phyloP scores from a whole-genome alignment of 2,113 vertebrate species.

The Tamias sibiricus region DNA sequence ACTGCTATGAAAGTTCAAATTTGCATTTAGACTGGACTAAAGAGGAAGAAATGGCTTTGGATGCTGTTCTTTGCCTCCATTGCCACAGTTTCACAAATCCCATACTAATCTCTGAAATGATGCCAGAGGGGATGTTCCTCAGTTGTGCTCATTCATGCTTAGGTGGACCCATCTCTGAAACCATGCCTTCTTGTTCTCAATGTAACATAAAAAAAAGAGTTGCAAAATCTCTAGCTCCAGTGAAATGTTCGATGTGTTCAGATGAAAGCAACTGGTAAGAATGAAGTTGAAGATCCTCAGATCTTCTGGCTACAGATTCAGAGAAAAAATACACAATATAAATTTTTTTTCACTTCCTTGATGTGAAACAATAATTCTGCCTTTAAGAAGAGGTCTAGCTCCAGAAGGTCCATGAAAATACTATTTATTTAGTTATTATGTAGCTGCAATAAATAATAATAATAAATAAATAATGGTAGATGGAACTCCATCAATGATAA shows the following conservation, averaged over 20 bases:
- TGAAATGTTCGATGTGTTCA: conserved; percentile 65
- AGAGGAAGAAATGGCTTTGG: conserved; percentile 83
- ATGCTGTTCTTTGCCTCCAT: conserved; percentile 80
- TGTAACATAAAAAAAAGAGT: conserved; percentile 74
- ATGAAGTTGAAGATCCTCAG: conserved; percentile 52
- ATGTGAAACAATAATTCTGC: neutral
- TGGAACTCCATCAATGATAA: neutral
- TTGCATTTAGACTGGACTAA: conserved; percentile 90
- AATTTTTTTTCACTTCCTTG: neutral
- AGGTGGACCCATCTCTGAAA: conserved; percentile 82
- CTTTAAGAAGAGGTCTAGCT: neutral
- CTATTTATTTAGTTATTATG: neutral
- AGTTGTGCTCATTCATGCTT: conserved; percentile 79
- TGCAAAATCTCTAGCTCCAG: conserved; percentile 68
- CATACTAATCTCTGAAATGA: conserved; percentile 84
- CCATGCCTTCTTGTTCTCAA: conserved; percentile 77
- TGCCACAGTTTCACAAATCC: conserved; percentile 83
- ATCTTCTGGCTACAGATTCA: neutral
- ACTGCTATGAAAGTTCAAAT: conserved; percentile 87
- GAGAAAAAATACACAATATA: neutral
- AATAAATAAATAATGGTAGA: neutral
- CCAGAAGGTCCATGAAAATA: neutral
- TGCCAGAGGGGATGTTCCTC: conserved; percentile 82
- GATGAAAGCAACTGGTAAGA: conserved; percentile 79
- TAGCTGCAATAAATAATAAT: neutral